phyloP scores from a whole-genome alignment of 2,888 invertebrate species.

The Baronia brevicornis region DNA sequence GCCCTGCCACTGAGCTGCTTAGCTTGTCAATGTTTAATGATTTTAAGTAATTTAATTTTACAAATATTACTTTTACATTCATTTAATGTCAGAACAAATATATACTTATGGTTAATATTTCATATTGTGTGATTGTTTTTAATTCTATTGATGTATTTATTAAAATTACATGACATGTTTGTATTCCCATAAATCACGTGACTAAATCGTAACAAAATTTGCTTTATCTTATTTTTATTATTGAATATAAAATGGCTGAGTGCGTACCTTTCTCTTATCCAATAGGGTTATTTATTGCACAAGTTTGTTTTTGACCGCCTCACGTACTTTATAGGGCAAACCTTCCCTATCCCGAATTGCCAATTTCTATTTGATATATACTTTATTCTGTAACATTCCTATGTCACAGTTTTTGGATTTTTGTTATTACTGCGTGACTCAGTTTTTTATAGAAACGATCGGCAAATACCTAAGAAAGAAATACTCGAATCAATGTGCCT shows the following conservation, averaged over 20 bases:
- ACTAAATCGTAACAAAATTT: slow-evolving; percentile 58
- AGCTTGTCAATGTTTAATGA: too few species aligned
- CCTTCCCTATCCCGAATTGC: slow-evolving; percentile 69
- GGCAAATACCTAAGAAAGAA: too few species aligned
- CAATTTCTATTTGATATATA: slow-evolving; percentile 72
- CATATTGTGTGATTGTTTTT: too few species aligned
- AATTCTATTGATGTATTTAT: too few species aligned
- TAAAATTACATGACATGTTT: too few species aligned
- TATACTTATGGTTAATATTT: too few species aligned
- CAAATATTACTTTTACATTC: too few species aligned
- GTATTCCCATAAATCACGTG: slow-evolving; percentile 42
- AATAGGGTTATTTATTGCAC: slow-evolving; percentile 71
- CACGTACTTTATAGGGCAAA: slow-evolving; percentile 73
- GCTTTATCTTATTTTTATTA: slow-evolving; percentile 66
- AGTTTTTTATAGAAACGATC: slow-evolving; percentile 3
- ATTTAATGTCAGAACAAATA: too few species aligned
- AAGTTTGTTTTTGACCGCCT: slow-evolving; percentile 74
- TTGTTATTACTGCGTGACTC: slow-evolving; percentile 25
- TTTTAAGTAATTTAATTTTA: too few species aligned
- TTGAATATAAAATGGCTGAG: slow-evolving; percentile 70
- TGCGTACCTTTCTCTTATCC: slow-evolving; percentile 69
- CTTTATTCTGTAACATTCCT: slow-evolving; percentile 61
- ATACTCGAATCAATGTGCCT: too few species aligned
- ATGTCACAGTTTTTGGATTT: slow-evolving; percentile 57
- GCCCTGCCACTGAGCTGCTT: too few species aligned